Base-by-base conservation (phyloP, 2,888 invertebrate genomes). In the Lasius platythorax region DNA sequence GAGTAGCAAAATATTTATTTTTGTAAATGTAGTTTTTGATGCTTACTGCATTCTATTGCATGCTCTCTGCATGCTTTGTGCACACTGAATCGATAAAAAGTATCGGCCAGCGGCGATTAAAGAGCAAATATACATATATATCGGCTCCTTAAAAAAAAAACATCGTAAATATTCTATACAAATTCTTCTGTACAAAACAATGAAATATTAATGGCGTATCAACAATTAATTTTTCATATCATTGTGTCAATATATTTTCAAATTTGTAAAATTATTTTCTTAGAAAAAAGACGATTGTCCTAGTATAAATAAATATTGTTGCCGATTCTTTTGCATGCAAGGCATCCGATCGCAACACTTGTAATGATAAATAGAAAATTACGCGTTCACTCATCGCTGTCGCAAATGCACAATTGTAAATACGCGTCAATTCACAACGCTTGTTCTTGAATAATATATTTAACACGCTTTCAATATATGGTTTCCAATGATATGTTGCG, bases 371-470 rank as follows among this genome's bases (percentile, higher is more conserved):
- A 79, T 58, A 79, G 84, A 82, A 87, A 86, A 85, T 87, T 84
- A 79, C 78, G 84, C 85, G 61, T 28, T 79, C 75, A 74, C 82
- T 84, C 86, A 84, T 86, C 84, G 68, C 83, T 83, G 72, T 58
- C 12, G 61, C 72, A 73, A 58, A 30, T 72, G 30, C 63, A 43
- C 70, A 84, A 89, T 87, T 85, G 58, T 73, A 74, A 68, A 79
- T 86, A 79, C 46, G 46, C 75, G 76, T 56, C 33, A 58, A 83
- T 81, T 72, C 23, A 23, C 23, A 23, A 61, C 23, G 28, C 28
- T 61, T 43, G 40, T 43, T 74, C 46, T 73, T 75, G 4, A 46
- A 61, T 61, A 74, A 18, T 23, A 15, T 3, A 46, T 75, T 73
- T 40, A n/a, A 40, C 18, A 73, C 61, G n/a, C 30, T 43, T 74